Conservation (phyloP, 1,140 invertebrate genomes). For the Drosophila tropicalis region DNA sequence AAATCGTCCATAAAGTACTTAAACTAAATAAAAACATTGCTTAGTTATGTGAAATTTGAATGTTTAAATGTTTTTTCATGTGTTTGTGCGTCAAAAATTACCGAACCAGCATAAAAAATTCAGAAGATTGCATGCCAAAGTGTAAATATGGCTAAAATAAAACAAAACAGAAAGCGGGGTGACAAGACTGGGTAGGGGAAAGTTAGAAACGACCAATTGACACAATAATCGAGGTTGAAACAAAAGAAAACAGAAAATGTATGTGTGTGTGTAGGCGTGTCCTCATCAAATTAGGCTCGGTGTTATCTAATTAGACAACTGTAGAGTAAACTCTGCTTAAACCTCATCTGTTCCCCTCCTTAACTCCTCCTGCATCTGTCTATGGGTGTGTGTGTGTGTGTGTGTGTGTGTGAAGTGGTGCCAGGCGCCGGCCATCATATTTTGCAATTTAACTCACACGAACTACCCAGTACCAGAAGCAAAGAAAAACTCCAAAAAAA, state of each 20-base stretch:
- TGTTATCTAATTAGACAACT: conserved; percentile 77
- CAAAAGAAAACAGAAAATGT: conserved; percentile 24
- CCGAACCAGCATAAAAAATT: conserved; percentile 47
- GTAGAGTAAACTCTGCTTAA: conserved; percentile 25
- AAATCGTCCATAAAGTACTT: neutral
- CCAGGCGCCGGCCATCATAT: conserved; percentile 78
- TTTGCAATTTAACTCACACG: conserved; percentile 73
- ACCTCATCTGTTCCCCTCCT: neutral
- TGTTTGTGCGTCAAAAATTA: too few species aligned
- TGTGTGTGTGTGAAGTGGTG: conserved; percentile 68
- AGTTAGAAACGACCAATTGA: conserved; percentile 23
- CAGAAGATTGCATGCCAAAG: too few species aligned
- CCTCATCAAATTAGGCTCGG: conserved; percentile 67
- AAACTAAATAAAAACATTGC: conserved; percentile 1
- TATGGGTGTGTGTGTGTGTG: conserved; percentile 12
- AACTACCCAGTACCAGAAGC: conserved; percentile 17
- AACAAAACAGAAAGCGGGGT: conserved; percentile 42
- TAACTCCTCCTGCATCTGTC: neutral
- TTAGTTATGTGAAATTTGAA: neutral
- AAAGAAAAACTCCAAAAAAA: conserved; percentile 25
- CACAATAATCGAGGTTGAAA: conserved; percentile 51
- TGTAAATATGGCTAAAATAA: conserved; percentile 24
- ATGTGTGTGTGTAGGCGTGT: conserved; percentile 49
- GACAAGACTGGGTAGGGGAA: neutral
- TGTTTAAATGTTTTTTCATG: too few species aligned